Evolutionary conservation across 1,140 invertebrate genomes (phyloP).

Genomic region (Augochlora pura): DNA sequence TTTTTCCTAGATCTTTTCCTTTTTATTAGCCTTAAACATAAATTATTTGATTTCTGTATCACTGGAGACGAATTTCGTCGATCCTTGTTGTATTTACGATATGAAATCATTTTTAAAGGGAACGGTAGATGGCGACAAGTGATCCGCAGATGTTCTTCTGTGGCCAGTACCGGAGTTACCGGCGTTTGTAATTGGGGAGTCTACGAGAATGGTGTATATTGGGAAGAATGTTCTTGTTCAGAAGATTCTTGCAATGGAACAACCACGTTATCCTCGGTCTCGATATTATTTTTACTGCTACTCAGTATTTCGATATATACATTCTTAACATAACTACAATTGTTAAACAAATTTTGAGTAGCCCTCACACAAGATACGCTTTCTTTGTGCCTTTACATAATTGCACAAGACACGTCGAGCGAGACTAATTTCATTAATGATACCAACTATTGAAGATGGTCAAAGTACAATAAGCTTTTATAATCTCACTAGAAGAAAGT

Average conservation of each 20-base stretch:
- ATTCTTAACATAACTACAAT: not conserved
- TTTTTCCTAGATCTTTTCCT: conserved; percentile 48
- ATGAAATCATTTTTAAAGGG: conserved; percentile 81
- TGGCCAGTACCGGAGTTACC: conserved; percentile 93
- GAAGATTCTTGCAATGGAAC: conserved; percentile 90
- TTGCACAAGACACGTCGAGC: too few species aligned
- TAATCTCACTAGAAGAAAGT: too few species aligned
- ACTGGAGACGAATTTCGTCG: not conserved
- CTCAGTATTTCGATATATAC: not conserved
- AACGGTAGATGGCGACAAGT: conserved; percentile 96
- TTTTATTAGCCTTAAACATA: not conserved
- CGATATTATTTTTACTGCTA: conserved; percentile 10
- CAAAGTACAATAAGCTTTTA: too few species aligned
- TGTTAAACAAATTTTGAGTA: not conserved
- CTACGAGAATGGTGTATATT: conserved; percentile 94
- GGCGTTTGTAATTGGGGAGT: conserved; percentile 97
- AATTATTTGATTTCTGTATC: not conserved
- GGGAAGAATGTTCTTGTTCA: conserved; percentile 97
- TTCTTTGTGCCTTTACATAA: too few species aligned
- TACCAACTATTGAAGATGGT: too few species aligned
- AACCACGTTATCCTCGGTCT: conserved; percentile 36
- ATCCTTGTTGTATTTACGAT: conserved; percentile 84
- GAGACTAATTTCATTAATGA: too few species aligned
- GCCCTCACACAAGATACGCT: too few species aligned
- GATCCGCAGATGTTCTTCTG: conserved; percentile 92